Conservation (phyloP, 2,797 vertebrate species). For the Premnoplex brunnescens region DNA sequence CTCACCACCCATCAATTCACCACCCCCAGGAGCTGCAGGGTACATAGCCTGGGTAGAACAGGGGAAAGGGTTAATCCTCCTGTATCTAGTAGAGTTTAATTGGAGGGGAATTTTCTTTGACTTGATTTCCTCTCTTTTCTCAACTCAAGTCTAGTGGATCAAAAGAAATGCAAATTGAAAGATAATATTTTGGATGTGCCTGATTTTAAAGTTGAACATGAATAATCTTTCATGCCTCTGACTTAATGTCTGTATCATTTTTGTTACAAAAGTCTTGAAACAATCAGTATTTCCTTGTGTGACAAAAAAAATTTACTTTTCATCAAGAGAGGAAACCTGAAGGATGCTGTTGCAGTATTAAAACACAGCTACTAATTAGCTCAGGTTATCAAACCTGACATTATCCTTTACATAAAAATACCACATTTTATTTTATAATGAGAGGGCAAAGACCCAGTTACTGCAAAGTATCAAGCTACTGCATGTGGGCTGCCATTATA, state of each 20-base stretch:
- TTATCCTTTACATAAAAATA: constrained; percentile 25
- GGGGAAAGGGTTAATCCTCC: neutral
- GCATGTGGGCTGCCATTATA: neutral
- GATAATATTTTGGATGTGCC: constrained; percentile 21
- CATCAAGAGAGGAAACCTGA: neutral
- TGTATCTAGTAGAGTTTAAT: constrained; percentile 13
- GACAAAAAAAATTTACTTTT: neutral
- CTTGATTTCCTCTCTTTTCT: constrained; percentile 46
- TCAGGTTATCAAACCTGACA: constrained; percentile 7
- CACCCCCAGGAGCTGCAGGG: neutral
- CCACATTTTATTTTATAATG: constrained; percentile 7
- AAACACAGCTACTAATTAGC: neutral
- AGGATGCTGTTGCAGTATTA: neutral
- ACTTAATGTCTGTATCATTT: constrained; percentile 15
- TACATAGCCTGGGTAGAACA: neutral
- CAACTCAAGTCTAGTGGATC: constrained; percentile 15
- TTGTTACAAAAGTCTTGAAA: constrained; percentile 19
- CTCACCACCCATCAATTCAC: accelerated
- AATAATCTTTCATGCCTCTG: constrained; percentile 3
- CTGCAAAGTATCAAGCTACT: neutral
- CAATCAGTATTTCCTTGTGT: neutral
- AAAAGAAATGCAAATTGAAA: constrained; percentile 42
- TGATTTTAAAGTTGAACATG: constrained; percentile 10
- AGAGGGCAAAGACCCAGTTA: constrained; percentile 1
- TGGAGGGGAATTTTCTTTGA: constrained; percentile 1